phyloP scores from a whole-genome alignment of 30 jellyfish, hydroid and myxozoan genomes.

The Rhopilema esculentum region DNA sequence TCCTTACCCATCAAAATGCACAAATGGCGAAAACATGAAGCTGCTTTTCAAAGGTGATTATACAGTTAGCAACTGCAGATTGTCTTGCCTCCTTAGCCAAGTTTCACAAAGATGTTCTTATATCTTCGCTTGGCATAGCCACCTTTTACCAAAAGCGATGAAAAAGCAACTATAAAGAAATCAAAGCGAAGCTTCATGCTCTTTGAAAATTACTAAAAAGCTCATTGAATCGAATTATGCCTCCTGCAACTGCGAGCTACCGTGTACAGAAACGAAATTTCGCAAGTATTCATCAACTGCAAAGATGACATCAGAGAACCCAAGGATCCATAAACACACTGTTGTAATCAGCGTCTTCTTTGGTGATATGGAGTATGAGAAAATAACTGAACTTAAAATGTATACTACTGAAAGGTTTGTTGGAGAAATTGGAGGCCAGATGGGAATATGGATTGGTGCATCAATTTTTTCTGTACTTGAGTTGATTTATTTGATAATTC shows the following conservation, averaged over 20 bases:
- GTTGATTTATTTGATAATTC: background rate
- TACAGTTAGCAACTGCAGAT: conserved; percentile 31
- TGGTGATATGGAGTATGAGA: too few species aligned
- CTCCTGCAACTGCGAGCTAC: too few species aligned
- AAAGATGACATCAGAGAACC: conserved; percentile 40
- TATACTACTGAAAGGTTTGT: too few species aligned
- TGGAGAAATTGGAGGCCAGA: too few species aligned
- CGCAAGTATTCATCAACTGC: conserved; percentile 7
- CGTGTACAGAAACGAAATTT: too few species aligned
- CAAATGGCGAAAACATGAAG: conserved; percentile 6
- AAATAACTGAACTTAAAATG: too few species aligned
- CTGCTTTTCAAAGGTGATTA: conserved; percentile 42
- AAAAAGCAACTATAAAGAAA: conserved; percentile 1
- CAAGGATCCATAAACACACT: conserved; percentile 12
- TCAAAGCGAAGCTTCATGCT: conserved; percentile 29
- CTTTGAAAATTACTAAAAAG: background rate
- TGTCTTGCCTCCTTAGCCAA: conserved; percentile 10
- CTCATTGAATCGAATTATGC: background rate
- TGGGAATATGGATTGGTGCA: background rate
- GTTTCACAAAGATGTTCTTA: conserved; percentile 6
- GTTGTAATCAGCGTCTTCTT: conserved; percentile 30
- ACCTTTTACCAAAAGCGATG: conserved; percentile 8
- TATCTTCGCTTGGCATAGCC: background rate
- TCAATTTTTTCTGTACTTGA: background rate
- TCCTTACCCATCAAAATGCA: conserved; percentile 62